Conservation (phyloP, 2,888 invertebrate genomes). For the Cephonodes hylas region DNA sequence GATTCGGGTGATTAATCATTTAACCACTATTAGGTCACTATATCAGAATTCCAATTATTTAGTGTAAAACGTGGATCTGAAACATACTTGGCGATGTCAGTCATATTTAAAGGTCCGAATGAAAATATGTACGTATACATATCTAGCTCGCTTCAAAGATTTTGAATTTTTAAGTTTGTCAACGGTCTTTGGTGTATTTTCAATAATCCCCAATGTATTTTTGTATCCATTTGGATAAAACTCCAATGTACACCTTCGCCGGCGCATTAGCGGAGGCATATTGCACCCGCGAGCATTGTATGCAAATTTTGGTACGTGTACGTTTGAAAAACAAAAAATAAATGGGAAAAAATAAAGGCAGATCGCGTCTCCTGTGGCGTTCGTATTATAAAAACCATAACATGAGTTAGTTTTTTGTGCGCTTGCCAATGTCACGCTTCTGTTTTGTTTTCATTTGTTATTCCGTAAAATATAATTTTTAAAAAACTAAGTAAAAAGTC, state of each 20-base stretch:
- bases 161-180: background rate
- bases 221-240: slow-evolving; percentile 2
- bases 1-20: too few species aligned
- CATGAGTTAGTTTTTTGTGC: slow-evolving; percentile 43
- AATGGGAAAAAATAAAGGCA: slow-evolving; percentile 11
- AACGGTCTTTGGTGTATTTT: background rate
- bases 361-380: slow-evolving; percentile 22
- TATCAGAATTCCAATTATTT: too few species aligned
- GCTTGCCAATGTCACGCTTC: slow-evolving; percentile 42
- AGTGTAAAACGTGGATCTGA: too few species aligned
- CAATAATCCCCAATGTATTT: background rate
- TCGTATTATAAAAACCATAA: slow-evolving; percentile 33
- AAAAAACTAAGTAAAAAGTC: too few species aligned
- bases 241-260: slow-evolving; percentile 4
- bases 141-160: background rate
- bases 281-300: slow-evolving; percentile 74
- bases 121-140: too few species aligned
- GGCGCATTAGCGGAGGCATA: slow-evolving; percentile 64
- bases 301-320: slow-evolving; percentile 74
- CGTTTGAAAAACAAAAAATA: slow-evolving; percentile 62
- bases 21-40: too few species aligned
- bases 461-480: background rate
- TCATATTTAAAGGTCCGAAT: too few species aligned
- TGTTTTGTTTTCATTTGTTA: slow-evolving; percentile 26
- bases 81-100: too few species aligned